These are phyloP conservation scores for Lates japonicus DNA, from an alignment of 2,797 vertebrate species.

Conservation along the genomic window DNA sequence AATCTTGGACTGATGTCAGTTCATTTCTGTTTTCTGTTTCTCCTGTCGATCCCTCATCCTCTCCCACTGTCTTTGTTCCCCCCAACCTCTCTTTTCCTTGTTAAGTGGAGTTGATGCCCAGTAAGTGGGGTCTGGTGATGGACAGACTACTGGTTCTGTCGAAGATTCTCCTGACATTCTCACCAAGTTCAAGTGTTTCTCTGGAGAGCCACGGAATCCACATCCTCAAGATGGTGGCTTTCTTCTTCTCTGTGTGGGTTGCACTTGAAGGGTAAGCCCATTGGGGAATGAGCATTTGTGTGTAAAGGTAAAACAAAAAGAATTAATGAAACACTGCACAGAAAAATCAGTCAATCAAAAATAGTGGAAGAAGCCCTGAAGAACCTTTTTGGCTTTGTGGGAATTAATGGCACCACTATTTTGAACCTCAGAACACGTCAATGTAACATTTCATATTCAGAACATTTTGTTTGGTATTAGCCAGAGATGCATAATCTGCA, in stretches of 20 bases:
- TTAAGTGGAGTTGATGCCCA: slow-evolving; percentile 75
- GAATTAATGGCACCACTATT: no score
- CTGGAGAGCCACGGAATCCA: slow-evolving; percentile 95
- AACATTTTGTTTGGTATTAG: not conserved
- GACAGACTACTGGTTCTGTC: slow-evolving; percentile 93
- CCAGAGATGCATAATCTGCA: not conserved
- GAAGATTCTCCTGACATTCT: slow-evolving; percentile 88
- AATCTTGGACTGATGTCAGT: not conserved
- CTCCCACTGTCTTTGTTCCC: not conserved
- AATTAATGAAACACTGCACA: not conserved
- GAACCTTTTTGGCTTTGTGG: no score
- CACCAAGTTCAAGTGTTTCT: slow-evolving; percentile 86
- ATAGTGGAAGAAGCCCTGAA: no score
- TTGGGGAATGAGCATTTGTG: not conserved
- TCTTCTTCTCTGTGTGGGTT: slow-evolving; percentile 94
- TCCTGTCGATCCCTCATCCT: not conserved
- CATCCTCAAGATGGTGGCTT: slow-evolving; percentile 92
- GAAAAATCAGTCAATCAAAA: no score
- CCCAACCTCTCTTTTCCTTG: not conserved
- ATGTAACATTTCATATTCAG: not conserved
- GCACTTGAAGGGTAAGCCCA: slow-evolving; percentile 90
- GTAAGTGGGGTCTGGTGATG: slow-evolving; percentile 96
- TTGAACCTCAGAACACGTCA: no score
- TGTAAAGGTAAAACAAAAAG: not conserved
- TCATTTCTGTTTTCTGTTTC: not conserved